These are phyloP conservation scores for Ryuthela nishihirai DNA, from an alignment of 2,888 invertebrate species.

Conservation along the genomic window DNA sequence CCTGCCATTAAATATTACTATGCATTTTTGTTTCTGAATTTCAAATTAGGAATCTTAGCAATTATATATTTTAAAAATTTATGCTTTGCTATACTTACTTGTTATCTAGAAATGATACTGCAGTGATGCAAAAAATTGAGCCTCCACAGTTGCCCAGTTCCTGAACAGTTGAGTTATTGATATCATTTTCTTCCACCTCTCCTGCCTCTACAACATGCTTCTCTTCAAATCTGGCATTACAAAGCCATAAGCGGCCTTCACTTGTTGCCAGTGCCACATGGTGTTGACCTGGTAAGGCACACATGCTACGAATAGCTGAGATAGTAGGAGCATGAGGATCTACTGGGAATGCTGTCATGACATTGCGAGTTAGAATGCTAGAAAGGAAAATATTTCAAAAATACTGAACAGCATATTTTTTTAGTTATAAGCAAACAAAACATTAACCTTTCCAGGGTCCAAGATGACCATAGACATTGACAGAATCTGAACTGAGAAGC, in stretches of 20 bases:
- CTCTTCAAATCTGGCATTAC: conserved; percentile 56
- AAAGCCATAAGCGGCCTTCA: conserved; percentile 71
- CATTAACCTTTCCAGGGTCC: too few relatives aligned
- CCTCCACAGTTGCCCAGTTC: conserved; percentile 44
- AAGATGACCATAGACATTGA: too few relatives aligned
- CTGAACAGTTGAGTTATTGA: conserved; percentile 9
- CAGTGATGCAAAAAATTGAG: conserved; percentile 64
- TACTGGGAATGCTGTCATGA: conserved; percentile 60
- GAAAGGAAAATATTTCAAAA: conserved; percentile 15
- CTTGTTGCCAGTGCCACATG: conserved; percentile 77
- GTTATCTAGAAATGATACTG: conserved; percentile 54
- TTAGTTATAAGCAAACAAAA: too few relatives aligned
- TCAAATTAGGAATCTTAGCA: too few relatives aligned
- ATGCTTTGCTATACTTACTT: conserved; percentile 46
- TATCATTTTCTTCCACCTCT: conserved; percentile 1
- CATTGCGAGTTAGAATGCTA: conserved; percentile 46
- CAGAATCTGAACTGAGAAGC: too few relatives aligned
- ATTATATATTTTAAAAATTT: not conserved
- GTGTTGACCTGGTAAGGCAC: conserved; percentile 62
- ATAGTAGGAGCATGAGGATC: conserved; percentile 62
- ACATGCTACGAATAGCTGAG: conserved; percentile 63
- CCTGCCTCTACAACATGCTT: conserved; percentile 3
- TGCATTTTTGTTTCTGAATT: too few relatives aligned
- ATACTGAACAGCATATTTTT: too few relatives aligned
- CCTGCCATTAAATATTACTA: too few relatives aligned